phyloP scores from a whole-genome alignment of 2,888 invertebrate genomes.

The Lamproptera curius region DNA sequence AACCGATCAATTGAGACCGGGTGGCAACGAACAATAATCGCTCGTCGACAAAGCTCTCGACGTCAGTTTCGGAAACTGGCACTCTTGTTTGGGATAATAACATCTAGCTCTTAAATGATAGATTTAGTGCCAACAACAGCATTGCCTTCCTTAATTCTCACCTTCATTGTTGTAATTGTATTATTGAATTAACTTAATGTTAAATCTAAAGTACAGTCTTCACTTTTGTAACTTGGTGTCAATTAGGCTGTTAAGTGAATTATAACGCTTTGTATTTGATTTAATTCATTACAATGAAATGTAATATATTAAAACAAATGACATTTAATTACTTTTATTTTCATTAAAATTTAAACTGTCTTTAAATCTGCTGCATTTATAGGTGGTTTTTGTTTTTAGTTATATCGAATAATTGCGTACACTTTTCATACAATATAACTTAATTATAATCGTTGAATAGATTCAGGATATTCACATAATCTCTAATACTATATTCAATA shows the following conservation, averaged over 20 bases:
- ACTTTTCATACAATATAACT: background rate
- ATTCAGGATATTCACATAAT: slow-evolving; percentile 10
- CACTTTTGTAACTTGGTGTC: no score
- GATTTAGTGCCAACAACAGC: slow-evolving; percentile 7
- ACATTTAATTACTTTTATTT: no score
- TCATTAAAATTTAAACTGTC: no score
- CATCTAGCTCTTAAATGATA: slow-evolving; percentile 21
- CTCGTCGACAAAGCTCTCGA: slow-evolving; percentile 35
- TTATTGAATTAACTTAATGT: background rate
- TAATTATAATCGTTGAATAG: slow-evolving; percentile 11
- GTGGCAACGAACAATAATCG: slow-evolving; percentile 38
- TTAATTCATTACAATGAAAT: no score
- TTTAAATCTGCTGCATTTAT: no score
- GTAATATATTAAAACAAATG: no score
- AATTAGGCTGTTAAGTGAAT: no score
- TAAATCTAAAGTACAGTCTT: no score
- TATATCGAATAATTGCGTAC: background rate
- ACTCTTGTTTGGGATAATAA: slow-evolving; percentile 29
- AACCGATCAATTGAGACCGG: slow-evolving; percentile 34
- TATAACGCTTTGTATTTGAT: no score
- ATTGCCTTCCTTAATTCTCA: slow-evolving; percentile 12
- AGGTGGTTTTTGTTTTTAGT: background rate
- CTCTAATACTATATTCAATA: slow-evolving; percentile 19
- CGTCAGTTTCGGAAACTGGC: slow-evolving; percentile 18
- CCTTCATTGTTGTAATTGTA: slow-evolving; percentile 1